Base-by-base conservation (phyloP, 2,888 invertebrate species). In the Ochlodes sylvanus region DNA sequence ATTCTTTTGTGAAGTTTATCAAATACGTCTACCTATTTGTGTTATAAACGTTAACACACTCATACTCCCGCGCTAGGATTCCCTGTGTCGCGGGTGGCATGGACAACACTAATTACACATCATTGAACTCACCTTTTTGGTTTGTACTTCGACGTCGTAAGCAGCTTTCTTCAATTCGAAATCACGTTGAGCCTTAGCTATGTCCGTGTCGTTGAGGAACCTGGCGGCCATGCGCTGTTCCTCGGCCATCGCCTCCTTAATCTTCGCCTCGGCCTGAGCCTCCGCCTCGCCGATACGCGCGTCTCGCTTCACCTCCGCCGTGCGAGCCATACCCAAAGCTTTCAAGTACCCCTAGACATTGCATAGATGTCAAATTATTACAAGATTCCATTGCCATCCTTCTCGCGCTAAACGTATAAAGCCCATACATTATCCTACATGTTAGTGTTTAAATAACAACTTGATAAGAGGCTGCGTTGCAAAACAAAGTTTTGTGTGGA, bases 261-360 rank as follows among this genome's bases (percentile, higher is more conserved):
- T 98, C 79, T 96, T 96, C 0, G 99, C 97, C 83, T 99, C 99
- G 65, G 97, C 96, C 64, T 97, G 96, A 0, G 99, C 99, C 85
- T 99, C 98, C 0, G 99, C 99, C 85, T 99, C 99, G 12, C 99
- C 99, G 76, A 99, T 99, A 68, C 98, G 95, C 0, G 99, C 99
- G 86, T 99, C 99, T 61, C 99, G 94, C 83, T 98, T 98, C 12
- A 98, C 98, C 84, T 98, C 98, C 0, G 98, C 98, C 0, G 98
- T 98, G 75, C 98, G 95, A 2, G 98, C 98, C 98, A 98, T 97
- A 71, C 98, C 99, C 79, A 99, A 94, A 64, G 98, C 98, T 95
- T 97, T 97, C 71, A 99, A 92, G 88, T 99, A 99, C 17, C 98
- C 98, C 98, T 97, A 72, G 79, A 63, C 9, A 27, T 21, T 42